Percentiles rank a stretch among this genome's conserved stretches.
Conservation (phyloP, 2,888 invertebrate species). For the Dryocosmus kuriphilus region DNA sequence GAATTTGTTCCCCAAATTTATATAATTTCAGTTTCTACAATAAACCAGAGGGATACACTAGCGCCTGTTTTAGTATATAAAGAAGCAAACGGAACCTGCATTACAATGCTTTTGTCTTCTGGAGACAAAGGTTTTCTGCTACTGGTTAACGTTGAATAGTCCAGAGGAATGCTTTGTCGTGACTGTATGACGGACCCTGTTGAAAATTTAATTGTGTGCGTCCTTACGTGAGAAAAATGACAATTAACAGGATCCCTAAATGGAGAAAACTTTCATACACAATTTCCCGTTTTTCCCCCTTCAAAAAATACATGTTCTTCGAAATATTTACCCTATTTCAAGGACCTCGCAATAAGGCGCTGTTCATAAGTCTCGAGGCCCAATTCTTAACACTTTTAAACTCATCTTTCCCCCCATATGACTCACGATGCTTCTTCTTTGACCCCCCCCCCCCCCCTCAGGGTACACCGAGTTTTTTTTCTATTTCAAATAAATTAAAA, state of each 20-base stretch:
- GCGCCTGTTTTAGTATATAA: neutral
- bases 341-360: neutral
- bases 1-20: neutral
- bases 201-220: slow-evolving; percentile 25
- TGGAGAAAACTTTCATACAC: slow-evolving; percentile 1
- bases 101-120: slow-evolving; percentile 36
- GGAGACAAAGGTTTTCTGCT: slow-evolving; percentile 35
- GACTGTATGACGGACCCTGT: slow-evolving; percentile 33
- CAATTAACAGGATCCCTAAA: neutral
- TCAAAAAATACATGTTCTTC: too few relatives aligned
- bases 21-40: neutral
- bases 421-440: too few relatives aligned
- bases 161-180: slow-evolving; percentile 31
- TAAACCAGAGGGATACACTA: neutral
- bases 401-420: too few relatives aligned
- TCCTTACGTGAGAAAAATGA: slow-evolving; percentile 30
- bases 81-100: slow-evolving; percentile 30
- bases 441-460: too few relatives aligned
- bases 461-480: too few relatives aligned
- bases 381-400: too few relatives aligned
- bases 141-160: slow-evolving; percentile 36
- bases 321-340: neutral
- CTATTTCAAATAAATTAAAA: too few relatives aligned
- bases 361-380: too few relatives aligned
- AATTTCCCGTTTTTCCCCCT: neutral